Evolutionary conservation across 2,113 vertebrate species (phyloP), one percentile per base, ranked within the genome.

Genomic region (Motacilla alba): DNA sequence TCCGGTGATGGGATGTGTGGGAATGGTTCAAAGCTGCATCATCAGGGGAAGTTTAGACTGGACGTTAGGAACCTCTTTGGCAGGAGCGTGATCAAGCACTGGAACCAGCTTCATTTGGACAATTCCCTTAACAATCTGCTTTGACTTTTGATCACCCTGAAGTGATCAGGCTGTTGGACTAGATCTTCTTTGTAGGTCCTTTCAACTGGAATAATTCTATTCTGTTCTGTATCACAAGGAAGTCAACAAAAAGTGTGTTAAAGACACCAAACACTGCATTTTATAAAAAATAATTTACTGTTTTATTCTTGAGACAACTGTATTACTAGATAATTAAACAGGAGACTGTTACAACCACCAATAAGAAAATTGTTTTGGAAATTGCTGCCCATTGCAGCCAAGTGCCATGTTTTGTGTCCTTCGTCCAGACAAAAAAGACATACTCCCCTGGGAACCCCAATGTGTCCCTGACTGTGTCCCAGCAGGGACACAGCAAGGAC

Each of bases 401-500:
- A 60, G 28, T 20, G n/a, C 39, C 27, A 10, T 14, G 12, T 72
- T 87, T 81, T 37, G 13, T 28, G 43, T 37, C 30, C 39, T 74
- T 86, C 31, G 13, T 62, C 15, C 9, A 1, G 63, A 20, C 2
- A 9, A 64, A 47, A 49, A 49, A 63, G 26, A 17, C 13, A 46
- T 1, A 2, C 7, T 73, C 13, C 43, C 55, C 13, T 3, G 0
- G 2, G 49, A 94, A 9, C 33, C 20, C 44, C 9, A 2, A 0
- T 1, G 7, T 5, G 10, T 80, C 24, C 67, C 52, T 10, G 6
- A 4, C 22, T 4, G 5, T 2, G 0, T 62, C 23, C 41, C 30
- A 35, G 60, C 3, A 9, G 46, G 30, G n/a, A 55, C 3, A 4
- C n/a, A 58, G 62, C 4, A 27, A 67, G 24, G 49, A 72, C 28